A percentile compares a stretch with the other conserved stretches of the same genome.
phyloP scores from a whole-genome alignment of 2,113 vertebrate genomes.

The Emydocephalus ijimae region DNA sequence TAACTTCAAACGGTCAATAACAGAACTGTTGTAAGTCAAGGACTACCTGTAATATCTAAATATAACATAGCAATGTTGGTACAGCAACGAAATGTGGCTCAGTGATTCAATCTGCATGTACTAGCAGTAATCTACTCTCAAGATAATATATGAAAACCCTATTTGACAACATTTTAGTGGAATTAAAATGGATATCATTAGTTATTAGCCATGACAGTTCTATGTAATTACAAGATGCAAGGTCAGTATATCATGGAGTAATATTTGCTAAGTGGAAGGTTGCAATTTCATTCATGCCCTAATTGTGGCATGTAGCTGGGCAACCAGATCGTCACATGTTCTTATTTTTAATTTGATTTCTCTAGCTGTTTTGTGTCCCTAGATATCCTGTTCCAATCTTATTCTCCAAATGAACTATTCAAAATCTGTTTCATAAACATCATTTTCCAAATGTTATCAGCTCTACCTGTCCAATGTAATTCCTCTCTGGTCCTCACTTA shows the following conservation, averaged over 20 bases:
- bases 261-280: background rate
- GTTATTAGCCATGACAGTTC: background rate
- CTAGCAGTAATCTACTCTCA: background rate
- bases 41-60: background rate
- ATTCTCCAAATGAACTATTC: conserved; percentile 52
- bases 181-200: background rate
- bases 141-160: background rate
- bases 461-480: conserved; percentile 43
- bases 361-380: conserved; percentile 43
- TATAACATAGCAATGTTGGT: background rate
- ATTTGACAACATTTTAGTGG: background rate
- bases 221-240: background rate
- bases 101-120: background rate
- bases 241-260: background rate
- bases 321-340: background rate
- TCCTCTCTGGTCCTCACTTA: conserved; percentile 29
- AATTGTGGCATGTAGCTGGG: background rate
- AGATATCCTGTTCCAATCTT: conserved; percentile 36
- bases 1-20: no score
- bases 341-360: conserved; percentile 53
- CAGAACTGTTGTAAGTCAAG: no score
- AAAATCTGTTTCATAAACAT: conserved; percentile 44
- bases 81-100: background rate
- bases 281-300: background rate
- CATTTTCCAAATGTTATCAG: conserved; percentile 55